A percentile compares a stretch with the other conserved stretches of the same genome.
phyloP scores from a whole-genome alignment of 2,888 invertebrate genomes.

The Adineta ricciae region DNA sequence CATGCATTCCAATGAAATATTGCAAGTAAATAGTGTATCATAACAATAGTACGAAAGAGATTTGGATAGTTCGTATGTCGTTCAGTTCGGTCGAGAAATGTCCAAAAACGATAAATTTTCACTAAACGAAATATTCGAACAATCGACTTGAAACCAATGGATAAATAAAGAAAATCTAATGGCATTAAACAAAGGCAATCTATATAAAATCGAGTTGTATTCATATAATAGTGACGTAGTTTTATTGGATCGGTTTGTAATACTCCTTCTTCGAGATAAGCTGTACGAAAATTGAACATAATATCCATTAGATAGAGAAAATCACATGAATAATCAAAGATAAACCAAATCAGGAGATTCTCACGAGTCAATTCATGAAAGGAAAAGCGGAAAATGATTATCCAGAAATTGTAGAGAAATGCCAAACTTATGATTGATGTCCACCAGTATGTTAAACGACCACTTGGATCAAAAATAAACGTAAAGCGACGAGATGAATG shows the following conservation, averaged over 20 bases:
- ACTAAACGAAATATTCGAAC: conserved; percentile 86
- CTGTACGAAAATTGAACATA: conserved; percentile 89
- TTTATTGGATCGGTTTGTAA: conserved; percentile 86
- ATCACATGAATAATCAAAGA: conserved; percentile 89
- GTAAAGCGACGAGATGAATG: conserved; percentile 53
- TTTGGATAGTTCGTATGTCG: conserved; percentile 97
- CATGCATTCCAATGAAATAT: conserved; percentile 99
- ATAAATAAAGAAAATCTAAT: conserved; percentile 90
- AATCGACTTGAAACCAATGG: conserved; percentile 85
- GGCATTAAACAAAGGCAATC: conserved; percentile 94
- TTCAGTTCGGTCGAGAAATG: conserved; percentile 93
- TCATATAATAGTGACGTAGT: conserved; percentile 90
- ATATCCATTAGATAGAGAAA: conserved; percentile 90
- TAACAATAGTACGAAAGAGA: conserved; percentile 57
- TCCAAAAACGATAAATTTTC: conserved; percentile 94
- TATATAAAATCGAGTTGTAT: conserved; percentile 91
- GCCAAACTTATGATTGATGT: conserved; percentile 35
- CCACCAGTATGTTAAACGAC: conserved; percentile 60
- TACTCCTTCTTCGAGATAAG: conserved; percentile 91
- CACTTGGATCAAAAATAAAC: conserved; percentile 95
- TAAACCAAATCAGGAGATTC: conserved; percentile 85
- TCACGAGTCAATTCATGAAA: conserved; percentile 82
- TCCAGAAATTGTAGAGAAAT: conserved; percentile 40
- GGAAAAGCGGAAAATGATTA: conserved; percentile 90
- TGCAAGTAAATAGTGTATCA: conserved; percentile 77